Evolutionary conservation across 2,888 invertebrate genomes (phyloP), one percentile per base, ranked within the genome.

Genomic region (Pristionchus maxplancki): DNA sequence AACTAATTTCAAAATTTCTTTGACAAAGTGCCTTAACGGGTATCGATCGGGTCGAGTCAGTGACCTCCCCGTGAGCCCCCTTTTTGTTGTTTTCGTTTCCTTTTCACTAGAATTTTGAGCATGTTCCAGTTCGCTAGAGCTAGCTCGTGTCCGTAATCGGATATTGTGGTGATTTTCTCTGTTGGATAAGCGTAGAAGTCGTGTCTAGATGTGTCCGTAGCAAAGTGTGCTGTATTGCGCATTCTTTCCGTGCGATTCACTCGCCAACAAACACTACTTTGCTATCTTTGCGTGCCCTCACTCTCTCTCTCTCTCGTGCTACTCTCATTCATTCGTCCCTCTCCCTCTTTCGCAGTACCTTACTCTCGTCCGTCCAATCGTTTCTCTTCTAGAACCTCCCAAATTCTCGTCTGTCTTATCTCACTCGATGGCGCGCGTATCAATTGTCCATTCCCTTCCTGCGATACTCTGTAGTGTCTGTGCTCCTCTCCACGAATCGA

Each of bases 331-430:
- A 83, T 34, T 83, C 50, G 40, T n/a, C n/a, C 44, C 53, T 53
- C 37, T 83, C 53, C 20, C 78, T 24, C 34, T 53, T 15, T 48
- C 78, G 78, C 53, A 53, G 53, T 83, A 83, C 53, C 44, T 53
- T 83, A 20, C 53, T 83, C 82, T 83, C 50, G 82, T 44, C 67
- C 37, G 48, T 81, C 48, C 34, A 71, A 48, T 81, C n/a, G 28
- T 81, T 81, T 37, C 81, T 48, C 53, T 53, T 83, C 82, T 83
- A 83, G 82, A 83, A 83, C 82, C 53, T 53, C 44, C 82, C 82
- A 50, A 48, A 48, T 48, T 78, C 78, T 78, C 48, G 34, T 28
- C 44, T 17, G 11, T 44, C 78, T 78, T 78, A 78, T 78, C 74
- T 40, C 44, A n/a, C 24, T 81, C 31, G 34, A 48, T 81, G 31